Conservation (phyloP, 2,113 vertebrate species). For the Emydocephalus ijimae region DNA sequence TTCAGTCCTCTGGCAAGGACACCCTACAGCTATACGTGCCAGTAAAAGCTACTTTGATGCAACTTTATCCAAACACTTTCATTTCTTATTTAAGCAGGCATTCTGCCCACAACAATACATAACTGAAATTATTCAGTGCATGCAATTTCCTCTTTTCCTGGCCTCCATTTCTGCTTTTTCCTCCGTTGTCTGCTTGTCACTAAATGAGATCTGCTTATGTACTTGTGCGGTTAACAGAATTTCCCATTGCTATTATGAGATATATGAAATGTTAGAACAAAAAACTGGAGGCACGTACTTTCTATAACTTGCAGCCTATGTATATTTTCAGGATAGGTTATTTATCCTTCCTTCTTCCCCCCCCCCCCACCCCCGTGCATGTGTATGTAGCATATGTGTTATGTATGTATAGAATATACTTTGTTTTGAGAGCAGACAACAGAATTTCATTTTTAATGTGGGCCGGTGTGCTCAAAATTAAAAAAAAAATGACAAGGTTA, state of each 20-base stretch:
- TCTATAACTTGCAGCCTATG: neutral
- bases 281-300: neutral
- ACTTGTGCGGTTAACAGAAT: neutral
- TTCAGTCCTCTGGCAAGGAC: neutral
- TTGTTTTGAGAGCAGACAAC: too few relatives aligned
- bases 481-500: too few relatives aligned
- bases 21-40: neutral
- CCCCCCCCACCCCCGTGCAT: too few relatives aligned
- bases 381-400: too few relatives aligned
- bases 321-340: neutral
- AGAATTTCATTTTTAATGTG: too few relatives aligned
- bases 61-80: neutral
- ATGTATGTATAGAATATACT: too few relatives aligned
- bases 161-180: neutral
- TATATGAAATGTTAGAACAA: neutral
- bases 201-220: neutral
- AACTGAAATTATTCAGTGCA: neutral
- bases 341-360: neutral
- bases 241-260: neutral
- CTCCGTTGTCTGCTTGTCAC: neutral
- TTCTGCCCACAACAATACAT: neutral
- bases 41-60: neutral
- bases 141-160: neutral
- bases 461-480: too few relatives aligned
- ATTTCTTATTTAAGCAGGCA: neutral